Evolutionary conservation across 2,888 invertebrate species (phyloP), one percentile per base, ranked within the genome.

Genomic region (Amitus sp.): DNA sequence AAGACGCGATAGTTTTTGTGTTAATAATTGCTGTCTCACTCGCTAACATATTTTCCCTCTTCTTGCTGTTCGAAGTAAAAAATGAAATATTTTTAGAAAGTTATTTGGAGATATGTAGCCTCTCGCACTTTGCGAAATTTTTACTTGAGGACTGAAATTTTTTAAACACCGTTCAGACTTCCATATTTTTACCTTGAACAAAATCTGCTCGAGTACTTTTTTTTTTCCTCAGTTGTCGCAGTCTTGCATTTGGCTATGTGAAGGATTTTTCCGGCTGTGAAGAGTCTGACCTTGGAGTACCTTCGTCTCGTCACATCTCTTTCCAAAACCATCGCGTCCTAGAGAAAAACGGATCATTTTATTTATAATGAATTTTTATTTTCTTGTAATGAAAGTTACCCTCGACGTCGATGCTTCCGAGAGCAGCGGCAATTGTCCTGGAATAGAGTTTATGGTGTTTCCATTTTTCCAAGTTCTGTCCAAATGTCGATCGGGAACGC

Each of bases 181-280:
- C n/a, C n/a, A n/a, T n/a, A n/a, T n/a, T n/a, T n/a, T n/a, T n/a
- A n/a, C n/a, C n/a, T n/a, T 47, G 20, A 23, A 13, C 18, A 18
- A 18, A 19, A 18, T n/a, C n/a, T n/a, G n/a, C n/a, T n/a, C 15
- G 18, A 40, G 5, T 62, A 66, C 70, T 54, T 56, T 57, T 66
- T 69, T 39, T 69, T 71, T 7, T 76, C 74, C 12, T n/a, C n/a
- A n/a, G 68, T 59, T 13, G 58, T 87, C 79, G 87, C 86, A 82
- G 87, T 88, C 83, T 91, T 90, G 74, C 89, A 87, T 63, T 87
- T 86, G 18, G 87, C 87, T 51, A 95, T 88, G 75, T 94, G 94
- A 55, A 95, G 83, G 71, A 95, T 91, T 66, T 89, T 87, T 2
- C 95, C 95, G 1, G 92, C 91, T 1, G 91, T 90, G 78, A 88